These are phyloP conservation scores for Colius striatus DNA, from an alignment of 2,113 vertebrate genomes.

Conservation along the genomic window DNA sequence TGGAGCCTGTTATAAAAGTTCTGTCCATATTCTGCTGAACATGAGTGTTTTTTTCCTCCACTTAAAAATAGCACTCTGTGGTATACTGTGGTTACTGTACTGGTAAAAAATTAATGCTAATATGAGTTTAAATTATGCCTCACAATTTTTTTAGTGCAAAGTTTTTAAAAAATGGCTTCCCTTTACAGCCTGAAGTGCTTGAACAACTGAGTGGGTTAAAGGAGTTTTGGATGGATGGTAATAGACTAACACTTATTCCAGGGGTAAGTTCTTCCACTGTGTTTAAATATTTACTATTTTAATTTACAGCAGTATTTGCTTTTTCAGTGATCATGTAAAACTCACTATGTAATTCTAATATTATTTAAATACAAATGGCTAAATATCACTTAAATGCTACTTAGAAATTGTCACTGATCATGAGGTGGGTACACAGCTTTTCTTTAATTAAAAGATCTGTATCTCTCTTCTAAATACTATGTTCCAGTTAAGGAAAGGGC, in stretches of 20 bases:
- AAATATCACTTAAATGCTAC: neutral
- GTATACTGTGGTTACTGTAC: neutral
- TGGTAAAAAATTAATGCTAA: neutral
- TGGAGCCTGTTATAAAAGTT: neutral
- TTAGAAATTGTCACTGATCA: neutral
- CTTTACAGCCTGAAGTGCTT: conserved; percentile 94
- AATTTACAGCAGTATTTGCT: neutral
- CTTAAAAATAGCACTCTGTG: neutral
- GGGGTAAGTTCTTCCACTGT: conserved; percentile 83
- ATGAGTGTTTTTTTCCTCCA: neutral
- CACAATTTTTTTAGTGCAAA: neutral
- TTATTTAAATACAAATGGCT: neutral
- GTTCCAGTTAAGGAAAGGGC: neutral
- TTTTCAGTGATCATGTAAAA: neutral
- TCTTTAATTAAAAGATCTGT: neutral
- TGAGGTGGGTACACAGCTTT: neutral
- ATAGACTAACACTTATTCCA: conserved; percentile 94
- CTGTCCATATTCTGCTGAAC: neutral
- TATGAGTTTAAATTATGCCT: neutral
- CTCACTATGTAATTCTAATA: neutral
- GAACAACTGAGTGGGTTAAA: conserved; percentile 94
- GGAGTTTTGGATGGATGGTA: conserved; percentile 98
- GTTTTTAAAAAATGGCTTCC: neutral
- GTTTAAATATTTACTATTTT: neutral
- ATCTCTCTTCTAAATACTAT: neutral